Percentiles rank a stretch among this genome's conserved stretches.
These are phyloP conservation scores for Leptinotarsa lineolata DNA, from an alignment of 1,140 invertebrate genomes.

Conservation along the genomic window DNA sequence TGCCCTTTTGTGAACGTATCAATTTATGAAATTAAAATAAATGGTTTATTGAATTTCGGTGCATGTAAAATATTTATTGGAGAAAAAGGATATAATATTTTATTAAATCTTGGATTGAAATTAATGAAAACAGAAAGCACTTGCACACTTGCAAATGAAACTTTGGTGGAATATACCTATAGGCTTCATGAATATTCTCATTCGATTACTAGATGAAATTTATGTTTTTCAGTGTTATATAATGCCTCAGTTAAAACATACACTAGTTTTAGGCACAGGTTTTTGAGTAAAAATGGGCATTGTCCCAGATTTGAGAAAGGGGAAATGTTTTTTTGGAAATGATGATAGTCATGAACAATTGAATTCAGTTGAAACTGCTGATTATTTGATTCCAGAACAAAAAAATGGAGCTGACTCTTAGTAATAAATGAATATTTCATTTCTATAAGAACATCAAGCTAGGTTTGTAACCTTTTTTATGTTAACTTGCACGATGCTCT, in stretches of 20 bases:
- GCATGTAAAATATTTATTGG: neutral
- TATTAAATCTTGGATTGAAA: neutral
- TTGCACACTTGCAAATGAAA: no score
- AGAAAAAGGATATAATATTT: neutral
- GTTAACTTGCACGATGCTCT: no score
- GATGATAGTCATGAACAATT: neutral
- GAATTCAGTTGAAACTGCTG: no score
- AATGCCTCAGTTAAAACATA: neutral
- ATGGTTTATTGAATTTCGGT: neutral
- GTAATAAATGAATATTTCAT: neutral
- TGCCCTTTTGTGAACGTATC: neutral
- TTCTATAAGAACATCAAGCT: neutral
- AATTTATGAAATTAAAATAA: slow-evolving; percentile 6
- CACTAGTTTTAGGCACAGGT: neutral
- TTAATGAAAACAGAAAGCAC: neutral
- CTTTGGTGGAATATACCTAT: no score
- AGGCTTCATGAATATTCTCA: neutral
- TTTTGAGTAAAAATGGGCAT: slow-evolving; percentile 2
- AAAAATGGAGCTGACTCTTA: neutral
- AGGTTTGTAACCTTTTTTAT: no score
- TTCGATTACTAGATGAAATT: neutral
- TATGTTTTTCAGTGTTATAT: neutral
- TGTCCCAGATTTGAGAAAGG: neutral
- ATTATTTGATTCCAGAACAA: neutral
- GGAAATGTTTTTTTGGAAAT: neutral